Percentiles rank a stretch among this genome's conserved stretches.
These are phyloP conservation scores for Protophormia terraenovae DNA, from an alignment of 2,888 invertebrate species.

Conservation along the genomic window DNA sequence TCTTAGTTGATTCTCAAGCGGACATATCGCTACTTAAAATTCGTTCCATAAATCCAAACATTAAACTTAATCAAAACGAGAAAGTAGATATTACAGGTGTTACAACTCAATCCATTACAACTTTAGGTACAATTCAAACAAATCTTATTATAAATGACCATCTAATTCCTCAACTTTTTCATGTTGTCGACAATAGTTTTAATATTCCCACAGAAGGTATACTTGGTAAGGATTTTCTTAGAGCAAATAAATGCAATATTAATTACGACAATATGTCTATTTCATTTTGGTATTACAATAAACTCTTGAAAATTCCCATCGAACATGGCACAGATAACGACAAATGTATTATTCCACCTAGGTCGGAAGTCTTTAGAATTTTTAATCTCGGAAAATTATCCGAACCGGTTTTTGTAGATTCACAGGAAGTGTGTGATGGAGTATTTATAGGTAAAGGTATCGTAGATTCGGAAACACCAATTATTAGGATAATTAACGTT, in stretches of 20 bases:
- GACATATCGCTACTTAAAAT: too few species aligned
- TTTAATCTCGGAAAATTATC: background rate
- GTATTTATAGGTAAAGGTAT: conserved; percentile 30
- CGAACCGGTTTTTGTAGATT: background rate
- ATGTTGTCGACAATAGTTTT: background rate
- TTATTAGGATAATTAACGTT: conserved; percentile 19
- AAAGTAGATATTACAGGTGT: background rate
- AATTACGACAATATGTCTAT: background rate
- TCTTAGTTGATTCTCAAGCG: conserved; percentile 1
- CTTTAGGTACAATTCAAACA: background rate
- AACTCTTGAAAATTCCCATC: background rate
- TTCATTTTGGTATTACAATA: background rate
- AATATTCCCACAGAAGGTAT: background rate
- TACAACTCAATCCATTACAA: background rate
- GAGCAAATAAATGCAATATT: background rate
- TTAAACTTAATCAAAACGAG: background rate
- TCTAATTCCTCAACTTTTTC: background rate
- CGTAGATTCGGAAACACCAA: conserved; percentile 5
- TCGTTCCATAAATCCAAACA: background rate
- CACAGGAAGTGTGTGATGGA: conserved; percentile 9
- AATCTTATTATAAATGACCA: background rate
- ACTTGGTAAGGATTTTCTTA: background rate
- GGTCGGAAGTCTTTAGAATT: background rate
- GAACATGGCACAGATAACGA: background rate
- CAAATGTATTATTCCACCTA: background rate